Conservation (phyloP, 2,113 vertebrate genomes). For the Oxyura jamaicensis region DNA sequence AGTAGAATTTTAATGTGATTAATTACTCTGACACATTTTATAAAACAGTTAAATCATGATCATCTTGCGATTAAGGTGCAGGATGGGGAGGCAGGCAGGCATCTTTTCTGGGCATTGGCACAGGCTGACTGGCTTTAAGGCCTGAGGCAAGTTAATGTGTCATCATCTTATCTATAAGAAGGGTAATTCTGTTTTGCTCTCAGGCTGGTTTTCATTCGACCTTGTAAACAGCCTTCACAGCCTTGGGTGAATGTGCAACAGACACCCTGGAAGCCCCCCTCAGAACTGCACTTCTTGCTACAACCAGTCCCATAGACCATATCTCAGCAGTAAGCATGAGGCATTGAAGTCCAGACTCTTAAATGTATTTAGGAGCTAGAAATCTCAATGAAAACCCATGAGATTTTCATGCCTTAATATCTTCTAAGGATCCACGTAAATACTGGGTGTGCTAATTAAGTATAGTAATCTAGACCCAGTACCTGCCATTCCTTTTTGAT, state of each 20-base stretch:
- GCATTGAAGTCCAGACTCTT: not conserved
- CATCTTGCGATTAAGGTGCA: not conserved
- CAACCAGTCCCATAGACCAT: not conserved
- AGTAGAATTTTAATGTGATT: not conserved
- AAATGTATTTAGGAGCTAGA: not conserved
- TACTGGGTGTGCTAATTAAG: not conserved
- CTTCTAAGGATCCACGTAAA: not conserved
- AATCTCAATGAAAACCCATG: not conserved
- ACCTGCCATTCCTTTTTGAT: not conserved
- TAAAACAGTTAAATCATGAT: not conserved
- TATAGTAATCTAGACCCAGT: not conserved
- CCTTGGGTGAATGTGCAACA: not conserved
- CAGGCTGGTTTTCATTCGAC: not conserved
- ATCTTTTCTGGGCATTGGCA: not conserved
- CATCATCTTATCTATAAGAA: not conserved
- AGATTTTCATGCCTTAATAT: not conserved
- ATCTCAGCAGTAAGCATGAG: not conserved
- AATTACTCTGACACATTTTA: not conserved
- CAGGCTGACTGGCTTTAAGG: not conserved
- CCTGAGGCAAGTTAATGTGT: not conserved
- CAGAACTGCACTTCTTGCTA: not conserved
- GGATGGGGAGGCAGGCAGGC: not conserved
- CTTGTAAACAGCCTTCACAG: not conserved
- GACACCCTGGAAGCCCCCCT: not conserved
- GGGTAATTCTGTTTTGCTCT: not conserved